Conservation (phyloP, 2,888 invertebrate genomes). For the Nymphalis c-album region DNA sequence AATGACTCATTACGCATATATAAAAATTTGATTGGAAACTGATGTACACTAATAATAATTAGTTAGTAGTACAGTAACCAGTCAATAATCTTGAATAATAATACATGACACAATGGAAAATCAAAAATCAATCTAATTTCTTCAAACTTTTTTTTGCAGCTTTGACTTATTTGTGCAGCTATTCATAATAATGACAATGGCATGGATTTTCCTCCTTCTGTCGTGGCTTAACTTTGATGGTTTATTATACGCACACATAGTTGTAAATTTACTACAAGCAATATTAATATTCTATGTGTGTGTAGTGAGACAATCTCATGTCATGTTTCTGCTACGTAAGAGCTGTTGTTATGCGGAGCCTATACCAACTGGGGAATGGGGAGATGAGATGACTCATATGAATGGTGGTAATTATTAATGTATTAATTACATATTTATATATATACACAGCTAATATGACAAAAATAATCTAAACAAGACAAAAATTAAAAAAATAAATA, state of each 20-base stretch:
- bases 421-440: slow-evolving; percentile 5
- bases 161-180: slow-evolving; percentile 90
- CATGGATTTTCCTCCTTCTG: slow-evolving; percentile 89
- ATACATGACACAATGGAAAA: neutral
- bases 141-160: slow-evolving; percentile 76
- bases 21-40: too few species aligned
- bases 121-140: neutral
- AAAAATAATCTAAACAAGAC: neutral
- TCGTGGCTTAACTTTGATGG: slow-evolving; percentile 89
- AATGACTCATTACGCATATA: too few species aligned
- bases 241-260: slow-evolving; percentile 87
- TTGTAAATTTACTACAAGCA: slow-evolving; percentile 88
- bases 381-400: slow-evolving; percentile 94
- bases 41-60: too few species aligned
- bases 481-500: neutral
- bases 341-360: slow-evolving; percentile 90
- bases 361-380: slow-evolving; percentile 90
- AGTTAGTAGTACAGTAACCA: too few species aligned
- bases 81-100: too few species aligned
- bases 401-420: slow-evolving; percentile 82
- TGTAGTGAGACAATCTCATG: slow-evolving; percentile 88
- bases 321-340: slow-evolving; percentile 88
- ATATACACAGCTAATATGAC: too few species aligned
- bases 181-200: slow-evolving; percentile 86
- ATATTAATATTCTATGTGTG: slow-evolving; percentile 89